Evolutionary conservation across 2,888 invertebrate species (phyloP), one percentile per base, ranked within the genome.

Genomic region (Aporophyla nigra): DNA sequence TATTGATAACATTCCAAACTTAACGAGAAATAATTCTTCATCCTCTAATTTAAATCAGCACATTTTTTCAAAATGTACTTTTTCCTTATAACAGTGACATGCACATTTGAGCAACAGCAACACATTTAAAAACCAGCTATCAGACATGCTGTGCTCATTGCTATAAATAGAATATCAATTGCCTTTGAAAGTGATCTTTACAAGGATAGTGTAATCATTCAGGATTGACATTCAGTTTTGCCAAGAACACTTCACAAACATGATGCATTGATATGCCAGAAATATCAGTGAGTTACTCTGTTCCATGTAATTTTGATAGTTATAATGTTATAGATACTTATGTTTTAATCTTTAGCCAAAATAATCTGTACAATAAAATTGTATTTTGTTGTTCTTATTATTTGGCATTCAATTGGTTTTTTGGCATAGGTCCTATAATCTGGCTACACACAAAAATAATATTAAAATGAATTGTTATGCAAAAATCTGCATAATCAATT

Each of bases 111-210:
- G 12, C 54, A 24, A 27, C 6, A 43, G 14, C n/a, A 33, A 63
- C 2, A 14, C 54, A 19, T 33, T 58, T 33, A 40, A 19, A 24
- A 54, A 67, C 16, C 69, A 58, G 53, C 49, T 69, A 49, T 59
- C 16, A 58, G 43, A 40, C 4, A 27, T 33, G 33, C 33, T 33
- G 43, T 33, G 27, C 49, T 53, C 53, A 71, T 49, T 21, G 12
- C 33, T 84, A 80, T 46, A 63, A 73, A 84, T 84, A 81, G 46
- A 80, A 69, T 74, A 61, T 69, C 61, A 81, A 46, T 71, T 54
- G 66, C 43, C 54, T 63, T 33, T 71, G 10, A 51, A 63, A n/a
- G 19, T 78, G n/a, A 10, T 70, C 51, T 73, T 5, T 21, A 16
- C 58, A 61, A 66, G 65, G 51, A 74, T 58, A 70, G 16, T 19